These are phyloP conservation scores for Cheilinus undulatus DNA, from an alignment of 2,113 vertebrate genomes.

Conservation along the genomic window DNA sequence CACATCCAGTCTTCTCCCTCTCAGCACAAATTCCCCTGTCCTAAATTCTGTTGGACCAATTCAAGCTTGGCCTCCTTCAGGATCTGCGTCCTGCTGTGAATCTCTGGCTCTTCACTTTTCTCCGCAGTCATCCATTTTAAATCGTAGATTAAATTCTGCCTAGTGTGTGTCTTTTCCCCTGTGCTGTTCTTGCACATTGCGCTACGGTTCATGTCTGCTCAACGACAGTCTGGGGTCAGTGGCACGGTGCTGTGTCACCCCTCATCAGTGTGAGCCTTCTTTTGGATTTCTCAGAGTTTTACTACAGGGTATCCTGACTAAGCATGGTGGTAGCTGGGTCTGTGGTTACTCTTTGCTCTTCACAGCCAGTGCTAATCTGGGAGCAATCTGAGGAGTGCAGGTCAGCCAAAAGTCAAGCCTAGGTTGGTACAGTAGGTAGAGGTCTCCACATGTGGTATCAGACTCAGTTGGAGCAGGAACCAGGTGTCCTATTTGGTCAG, in stretches of 20 bases:
- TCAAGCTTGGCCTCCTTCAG: background rate
- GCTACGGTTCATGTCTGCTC: slow-evolving; percentile 1
- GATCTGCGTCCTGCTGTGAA: slow-evolving; percentile 15
- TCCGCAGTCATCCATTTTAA: slow-evolving; percentile 13
- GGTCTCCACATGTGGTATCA: background rate
- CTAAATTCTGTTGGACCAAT: slow-evolving; percentile 27
- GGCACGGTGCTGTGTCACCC: slow-evolving; percentile 30
- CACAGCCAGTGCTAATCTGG: slow-evolving; percentile 40
- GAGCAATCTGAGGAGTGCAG: slow-evolving; percentile 16
- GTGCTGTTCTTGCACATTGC: background rate
- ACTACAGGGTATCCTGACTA: background rate
- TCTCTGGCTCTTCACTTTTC: slow-evolving; percentile 1
- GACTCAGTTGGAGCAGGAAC: background rate
- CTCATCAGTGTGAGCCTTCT: background rate
- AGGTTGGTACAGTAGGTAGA: background rate
- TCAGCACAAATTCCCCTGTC: slow-evolving; percentile 7
- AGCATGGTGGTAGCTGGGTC: slow-evolving; percentile 1
- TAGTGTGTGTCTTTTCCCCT: background rate
- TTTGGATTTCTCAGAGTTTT: slow-evolving; percentile 35
- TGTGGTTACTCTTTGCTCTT: background rate
- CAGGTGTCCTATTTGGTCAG: background rate
- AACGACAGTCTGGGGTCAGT: background rate
- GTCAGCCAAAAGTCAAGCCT: slow-evolving; percentile 18
- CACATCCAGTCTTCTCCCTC: background rate
- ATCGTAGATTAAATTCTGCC: slow-evolving; percentile 30